A percentile compares a stretch with the other conserved stretches of the same genome.
These are phyloP conservation scores for Hybognathus amarus DNA, from an alignment of 2,797 vertebrate species.

Conservation along the genomic window DNA sequence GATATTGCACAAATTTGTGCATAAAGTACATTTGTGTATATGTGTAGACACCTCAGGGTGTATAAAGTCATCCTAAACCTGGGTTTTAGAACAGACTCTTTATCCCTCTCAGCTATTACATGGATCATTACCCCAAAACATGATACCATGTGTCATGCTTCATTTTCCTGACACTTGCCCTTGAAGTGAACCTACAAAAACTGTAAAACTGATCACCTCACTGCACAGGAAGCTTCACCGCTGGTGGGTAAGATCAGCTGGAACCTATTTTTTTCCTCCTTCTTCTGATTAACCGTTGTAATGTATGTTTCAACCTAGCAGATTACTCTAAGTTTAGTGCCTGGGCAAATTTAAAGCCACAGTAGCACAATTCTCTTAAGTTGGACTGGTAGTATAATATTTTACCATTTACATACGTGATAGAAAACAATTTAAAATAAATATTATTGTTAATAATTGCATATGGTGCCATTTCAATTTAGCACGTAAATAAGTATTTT, in stretches of 20 bases:
- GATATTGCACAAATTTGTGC: constrained; percentile 20
- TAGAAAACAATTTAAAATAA: no score
- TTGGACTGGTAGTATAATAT: background rate
- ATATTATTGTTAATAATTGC: background rate
- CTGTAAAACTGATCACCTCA: constrained; percentile 31
- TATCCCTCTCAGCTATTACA: constrained; percentile 65
- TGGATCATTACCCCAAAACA: constrained; percentile 60
- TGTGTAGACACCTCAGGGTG: constrained; percentile 19
- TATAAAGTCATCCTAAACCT: constrained; percentile 2
- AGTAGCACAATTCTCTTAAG: no score
- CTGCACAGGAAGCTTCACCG: constrained; percentile 10
- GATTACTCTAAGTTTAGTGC: background rate
- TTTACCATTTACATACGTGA: background rate
- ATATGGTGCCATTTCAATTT: no score
- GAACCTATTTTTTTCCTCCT: background rate
- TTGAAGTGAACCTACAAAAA: constrained; percentile 62
- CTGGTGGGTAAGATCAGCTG: background rate
- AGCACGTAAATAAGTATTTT: no score
- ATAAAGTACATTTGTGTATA: background rate
- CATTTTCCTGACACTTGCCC: constrained; percentile 65
- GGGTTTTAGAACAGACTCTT: constrained; percentile 40
- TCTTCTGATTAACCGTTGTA: constrained; percentile 24
- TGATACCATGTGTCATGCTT: constrained; percentile 61
- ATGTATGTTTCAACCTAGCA: background rate
- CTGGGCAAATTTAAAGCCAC: constrained; percentile 2